Conservation (phyloP, 2,888 invertebrate genomes). For the Drosophila infuscata region DNA sequence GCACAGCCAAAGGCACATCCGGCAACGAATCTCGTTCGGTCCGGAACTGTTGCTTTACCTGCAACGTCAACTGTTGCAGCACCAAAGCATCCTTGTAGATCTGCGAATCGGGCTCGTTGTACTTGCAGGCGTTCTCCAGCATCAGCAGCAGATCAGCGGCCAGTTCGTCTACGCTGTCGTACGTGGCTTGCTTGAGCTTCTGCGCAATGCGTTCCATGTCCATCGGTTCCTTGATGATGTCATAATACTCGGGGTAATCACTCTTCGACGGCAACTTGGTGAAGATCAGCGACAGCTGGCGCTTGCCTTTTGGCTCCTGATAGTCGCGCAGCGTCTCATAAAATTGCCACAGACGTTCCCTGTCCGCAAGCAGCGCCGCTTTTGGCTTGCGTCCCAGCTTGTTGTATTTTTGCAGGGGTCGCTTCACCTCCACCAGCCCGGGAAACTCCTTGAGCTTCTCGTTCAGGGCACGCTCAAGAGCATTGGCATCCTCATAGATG, state of each 20-base stretch:
- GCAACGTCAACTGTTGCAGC: slow-evolving; percentile 95
- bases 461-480: slow-evolving; percentile 93
- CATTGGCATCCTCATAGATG: slow-evolving; percentile 97
- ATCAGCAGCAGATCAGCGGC: slow-evolving; percentile 95
- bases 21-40: slow-evolving; percentile 91
- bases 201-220: slow-evolving; percentile 97
- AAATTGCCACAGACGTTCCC: slow-evolving; percentile 93
- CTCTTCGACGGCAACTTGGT: slow-evolving; percentile 96
- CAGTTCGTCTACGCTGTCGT: slow-evolving; percentile 93
- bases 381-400: slow-evolving; percentile 83
- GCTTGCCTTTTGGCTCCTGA: slow-evolving; percentile 91
- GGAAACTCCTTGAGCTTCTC: slow-evolving; percentile 92
- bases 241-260: slow-evolving; percentile 99
- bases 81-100: slow-evolving; percentile 98
- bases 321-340: slow-evolving; percentile 96
- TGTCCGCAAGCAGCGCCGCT: slow-evolving; percentile 88
- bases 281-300: slow-evolving; percentile 97
- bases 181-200: slow-evolving; percentile 91
- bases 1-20: slow-evolving; percentile 94
- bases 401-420: slow-evolving; percentile 74
- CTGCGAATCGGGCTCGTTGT: slow-evolving; percentile 98
- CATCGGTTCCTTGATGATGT: slow-evolving; percentile 97
- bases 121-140: slow-evolving; percentile 98
- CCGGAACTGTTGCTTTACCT: slow-evolving; percentile 95
- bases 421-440: slow-evolving; percentile 86